Base-by-base conservation (phyloP, 2,797 vertebrate species). In the Mormyrus proboscirostris region DNA sequence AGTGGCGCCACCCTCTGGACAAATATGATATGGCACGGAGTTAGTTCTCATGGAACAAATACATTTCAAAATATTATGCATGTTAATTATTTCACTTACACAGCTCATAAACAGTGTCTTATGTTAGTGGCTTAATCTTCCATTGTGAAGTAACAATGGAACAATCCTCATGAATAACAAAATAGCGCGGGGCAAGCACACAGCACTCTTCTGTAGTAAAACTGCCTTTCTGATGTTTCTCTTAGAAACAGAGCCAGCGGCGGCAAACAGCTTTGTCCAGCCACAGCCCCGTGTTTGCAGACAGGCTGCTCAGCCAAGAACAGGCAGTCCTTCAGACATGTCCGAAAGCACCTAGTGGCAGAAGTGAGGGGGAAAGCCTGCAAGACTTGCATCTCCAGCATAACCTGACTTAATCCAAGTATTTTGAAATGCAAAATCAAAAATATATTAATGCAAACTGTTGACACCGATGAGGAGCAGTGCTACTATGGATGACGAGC, bases 241-340 rank as follows among this genome's bases (percentile, higher is more conserved):
- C 88, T 91, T 49, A 22, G 29, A 89, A 85, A 16, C 29, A 50
- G 88, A 62, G 89, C 87, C 86, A 89, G 83, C 10, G 55, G 88
- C 49, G 53, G 88, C 53, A 49, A 89, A 53, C 88, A 73, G 50
- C 55, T 53, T 65, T 89, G 87, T 90, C 79, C 53, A 88, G 82
- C 89, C 88, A 83, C 44, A 73, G 50, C 86, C 41, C 69, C 29
- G n/a, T 69, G 47, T 83, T 76, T 89, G 89, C 88, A 91, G 89
- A 91, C 88, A 89, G 29, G 65, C 55, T 89, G 90, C 90, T 90
- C 89, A 91, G 91, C 90, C 88, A 91, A 91, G 87, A 90, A 86
- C 82, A 86, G 53, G 57, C 79, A 86, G 89, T 22, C 76, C 88
- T 90, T 90, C 89, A 91, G 86, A 89, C 76, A 90, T n/a, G 85